phyloP scores from a whole-genome alignment of 2,113 vertebrate genomes.

The Lipophrys pholis region DNA sequence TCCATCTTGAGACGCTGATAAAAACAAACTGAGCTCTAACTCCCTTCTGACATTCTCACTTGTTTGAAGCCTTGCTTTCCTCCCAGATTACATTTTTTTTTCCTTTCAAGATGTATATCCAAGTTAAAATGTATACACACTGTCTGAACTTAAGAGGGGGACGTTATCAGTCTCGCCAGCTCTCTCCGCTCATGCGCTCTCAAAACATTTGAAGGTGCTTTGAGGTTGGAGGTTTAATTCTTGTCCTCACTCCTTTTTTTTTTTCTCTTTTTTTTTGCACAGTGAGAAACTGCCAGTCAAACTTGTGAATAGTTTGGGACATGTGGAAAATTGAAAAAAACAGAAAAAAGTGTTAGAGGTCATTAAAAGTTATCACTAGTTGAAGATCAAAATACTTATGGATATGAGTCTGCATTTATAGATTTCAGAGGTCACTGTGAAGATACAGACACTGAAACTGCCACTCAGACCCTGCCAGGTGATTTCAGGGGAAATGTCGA shows the following conservation, averaged over 20 bases:
- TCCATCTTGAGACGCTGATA: constrained; percentile 61
- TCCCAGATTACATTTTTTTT: constrained; percentile 37
- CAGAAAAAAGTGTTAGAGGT: background rate
- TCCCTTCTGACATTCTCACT: constrained; percentile 64
- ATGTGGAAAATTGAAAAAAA: background rate
- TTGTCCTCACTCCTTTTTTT: constrained; percentile 13
- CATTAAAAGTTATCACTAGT: constrained; percentile 7
- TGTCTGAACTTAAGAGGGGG: constrained; percentile 24
- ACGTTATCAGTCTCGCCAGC: constrained; percentile 51
- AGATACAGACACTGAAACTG: background rate
- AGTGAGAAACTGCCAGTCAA: constrained; percentile 35
- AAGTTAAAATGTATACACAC: constrained; percentile 14
- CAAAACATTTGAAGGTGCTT: constrained; percentile 38
- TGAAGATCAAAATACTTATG: background rate
- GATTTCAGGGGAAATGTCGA: background rate
- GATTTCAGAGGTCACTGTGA: background rate
- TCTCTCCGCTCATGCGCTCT: constrained; percentile 17
- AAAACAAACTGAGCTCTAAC: constrained; percentile 43
- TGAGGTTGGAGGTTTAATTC: constrained; percentile 37
- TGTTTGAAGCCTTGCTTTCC: constrained; percentile 61
- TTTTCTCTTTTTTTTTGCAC: constrained; percentile 5
- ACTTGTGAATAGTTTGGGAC: background rate
- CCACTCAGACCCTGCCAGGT: background rate
- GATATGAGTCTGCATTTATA: background rate
- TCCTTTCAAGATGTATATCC: constrained; percentile 55